Percentiles rank a stretch among this genome's conserved stretches.
Conservation (phyloP, 2,113 vertebrate genomes). For the Bombycilla garrulus region DNA sequence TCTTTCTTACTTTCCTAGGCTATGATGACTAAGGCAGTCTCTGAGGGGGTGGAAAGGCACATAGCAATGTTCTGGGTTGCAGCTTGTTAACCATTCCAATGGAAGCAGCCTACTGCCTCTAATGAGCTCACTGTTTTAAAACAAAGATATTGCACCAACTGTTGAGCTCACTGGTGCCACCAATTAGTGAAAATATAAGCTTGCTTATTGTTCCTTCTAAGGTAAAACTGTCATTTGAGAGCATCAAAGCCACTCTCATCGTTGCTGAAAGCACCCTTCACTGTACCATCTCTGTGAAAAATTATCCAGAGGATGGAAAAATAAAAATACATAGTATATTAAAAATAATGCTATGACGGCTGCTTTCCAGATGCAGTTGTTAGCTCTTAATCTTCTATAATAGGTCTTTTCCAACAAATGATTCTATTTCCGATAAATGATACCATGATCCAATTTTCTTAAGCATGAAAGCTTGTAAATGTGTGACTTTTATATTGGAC, state of each 20-base stretch:
- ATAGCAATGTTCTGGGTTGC: conserved; percentile 43
- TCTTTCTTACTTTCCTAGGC: conserved; percentile 24
- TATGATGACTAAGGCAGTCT: conserved; percentile 54
- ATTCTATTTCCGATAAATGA: background rate
- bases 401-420: background rate
- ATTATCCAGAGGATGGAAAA: background rate
- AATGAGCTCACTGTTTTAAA: conserved; percentile 56
- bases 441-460: background rate
- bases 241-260: conserved; percentile 11
- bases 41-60: conserved; percentile 53
- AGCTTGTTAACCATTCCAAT: conserved; percentile 53
- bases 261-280: conserved; percentile 8
- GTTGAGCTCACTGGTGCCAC: background rate
- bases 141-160: conserved; percentile 40
- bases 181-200: conserved; percentile 31
- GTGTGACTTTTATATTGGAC: background rate
- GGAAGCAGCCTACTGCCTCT: conserved; percentile 30
- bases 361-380: background rate
- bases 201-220: conserved; percentile 23
- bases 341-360: background rate
- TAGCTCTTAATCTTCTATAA: background rate
- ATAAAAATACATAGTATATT: background rate
- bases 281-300: background rate
- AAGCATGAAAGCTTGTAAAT: background rate
- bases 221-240: conserved; percentile 47